phyloP scores from a whole-genome alignment of 2,797 vertebrate species.

The Mus spretus region DNA sequence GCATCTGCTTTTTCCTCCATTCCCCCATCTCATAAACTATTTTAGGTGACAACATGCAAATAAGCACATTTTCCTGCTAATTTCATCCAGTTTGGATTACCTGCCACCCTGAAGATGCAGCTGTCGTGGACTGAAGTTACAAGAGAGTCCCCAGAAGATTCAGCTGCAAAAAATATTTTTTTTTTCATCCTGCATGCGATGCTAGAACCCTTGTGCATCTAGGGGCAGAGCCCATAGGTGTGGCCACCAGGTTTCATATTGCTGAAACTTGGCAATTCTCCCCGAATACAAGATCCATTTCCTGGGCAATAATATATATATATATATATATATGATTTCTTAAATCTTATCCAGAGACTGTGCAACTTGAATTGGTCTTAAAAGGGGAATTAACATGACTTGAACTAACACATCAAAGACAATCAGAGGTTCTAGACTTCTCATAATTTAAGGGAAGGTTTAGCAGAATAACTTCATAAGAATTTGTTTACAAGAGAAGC shows the following conservation, averaged over 20 bases:
- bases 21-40: slow-evolving; percentile 41
- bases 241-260: slow-evolving; percentile 47
- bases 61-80: slow-evolving; percentile 80
- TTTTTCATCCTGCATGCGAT: slow-evolving; percentile 18
- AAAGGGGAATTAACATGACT: not conserved
- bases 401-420: slow-evolving; percentile 39
- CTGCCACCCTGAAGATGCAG: slow-evolving; percentile 76
- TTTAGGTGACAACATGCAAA: slow-evolving; percentile 80
- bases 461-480: not conserved
- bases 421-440: not conserved
- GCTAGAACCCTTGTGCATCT: not conserved
- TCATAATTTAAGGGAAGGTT: slow-evolving; percentile 5
- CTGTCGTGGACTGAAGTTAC: slow-evolving; percentile 64
- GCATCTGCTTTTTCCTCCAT: slow-evolving; percentile 71
- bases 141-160: slow-evolving; percentile 50
- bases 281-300: slow-evolving; percentile 2
- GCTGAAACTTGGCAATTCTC: slow-evolving; percentile 19
- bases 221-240: not conserved
- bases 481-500: not conserved
- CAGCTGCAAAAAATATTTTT: slow-evolving; percentile 8
- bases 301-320: not conserved
- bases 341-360: not conserved
- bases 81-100: slow-evolving; percentile 81
- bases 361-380: slow-evolving; percentile 13
- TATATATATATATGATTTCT: not conserved